A percentile compares a stretch with the other conserved stretches of the same genome.
Evolutionary conservation across 2,797 vertebrate genomes (phyloP).

Genomic region (Acanthurus tractus): DNA sequence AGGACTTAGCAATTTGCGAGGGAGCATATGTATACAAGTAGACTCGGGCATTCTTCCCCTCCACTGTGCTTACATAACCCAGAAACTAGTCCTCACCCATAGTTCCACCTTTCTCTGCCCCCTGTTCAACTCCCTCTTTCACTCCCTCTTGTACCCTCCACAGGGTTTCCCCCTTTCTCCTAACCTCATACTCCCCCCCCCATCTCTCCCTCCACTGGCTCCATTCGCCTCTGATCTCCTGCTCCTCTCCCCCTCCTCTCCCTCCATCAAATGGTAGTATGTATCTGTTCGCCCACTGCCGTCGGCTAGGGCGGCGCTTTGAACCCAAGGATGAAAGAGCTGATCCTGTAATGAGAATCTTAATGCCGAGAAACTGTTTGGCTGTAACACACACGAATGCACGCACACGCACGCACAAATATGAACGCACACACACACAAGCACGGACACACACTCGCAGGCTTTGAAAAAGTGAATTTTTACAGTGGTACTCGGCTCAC

Average conservation of each 20-base stretch:
- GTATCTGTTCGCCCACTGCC: slow-evolving; percentile 63
- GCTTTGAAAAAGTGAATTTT: slow-evolving; percentile 68
- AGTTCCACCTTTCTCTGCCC: slow-evolving; percentile 4
- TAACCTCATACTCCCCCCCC: slow-evolving; percentile 28
- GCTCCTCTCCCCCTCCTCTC: slow-evolving; percentile 31
- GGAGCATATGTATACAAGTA: slow-evolving; percentile 10
- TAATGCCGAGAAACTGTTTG: slow-evolving; percentile 70
- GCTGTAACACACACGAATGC: slow-evolving; percentile 35
- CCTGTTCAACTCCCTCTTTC: slow-evolving; percentile 13
- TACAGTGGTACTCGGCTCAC: slow-evolving; percentile 43
- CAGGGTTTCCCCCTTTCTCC: slow-evolving; percentile 30
- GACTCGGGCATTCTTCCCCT: slow-evolving; percentile 15
- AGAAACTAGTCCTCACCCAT: slow-evolving; percentile 4
- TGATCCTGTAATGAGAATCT: slow-evolving; percentile 78
- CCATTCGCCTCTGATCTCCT: slow-evolving; percentile 45
- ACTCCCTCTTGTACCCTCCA: slow-evolving; percentile 11
- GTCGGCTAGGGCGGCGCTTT: slow-evolving; percentile 69
- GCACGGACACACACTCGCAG: slow-evolving; percentile 19
- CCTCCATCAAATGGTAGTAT: slow-evolving; percentile 58
- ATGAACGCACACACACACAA: slow-evolving; percentile 16
- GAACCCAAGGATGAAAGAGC: slow-evolving; percentile 80
- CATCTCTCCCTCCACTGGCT: slow-evolving; percentile 33
- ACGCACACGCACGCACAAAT: slow-evolving; percentile 9
- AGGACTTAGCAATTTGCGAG: slow-evolving; percentile 16
- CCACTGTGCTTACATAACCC: slow-evolving; percentile 44